Evolutionary conservation across 2,888 invertebrate species (phyloP).

Genomic region (Dynastes grantii): DNA sequence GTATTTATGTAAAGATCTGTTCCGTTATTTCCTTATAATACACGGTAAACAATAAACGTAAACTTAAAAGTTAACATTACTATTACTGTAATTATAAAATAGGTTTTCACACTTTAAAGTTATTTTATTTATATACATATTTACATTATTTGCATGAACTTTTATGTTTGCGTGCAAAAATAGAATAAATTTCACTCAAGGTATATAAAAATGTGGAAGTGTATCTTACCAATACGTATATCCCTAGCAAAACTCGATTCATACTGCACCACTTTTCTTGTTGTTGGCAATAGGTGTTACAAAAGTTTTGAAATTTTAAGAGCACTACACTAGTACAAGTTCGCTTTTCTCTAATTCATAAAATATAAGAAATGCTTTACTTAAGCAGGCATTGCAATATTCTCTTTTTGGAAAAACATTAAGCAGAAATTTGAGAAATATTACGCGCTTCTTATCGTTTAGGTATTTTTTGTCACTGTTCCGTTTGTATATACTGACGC

Average conservation of each 20-base stretch:
- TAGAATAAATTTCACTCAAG: background rate
- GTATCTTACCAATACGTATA: conserved; percentile 34
- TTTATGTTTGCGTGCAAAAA: background rate
- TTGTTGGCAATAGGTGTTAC: background rate
- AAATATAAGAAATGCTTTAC: background rate
- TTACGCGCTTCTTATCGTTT: background rate
- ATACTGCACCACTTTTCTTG: conserved; percentile 19
- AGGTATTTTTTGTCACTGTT: background rate
- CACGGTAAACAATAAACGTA: too few species aligned
- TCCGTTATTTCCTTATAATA: too few species aligned
- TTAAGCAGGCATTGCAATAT: background rate
- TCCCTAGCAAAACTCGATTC: conserved; percentile 17
- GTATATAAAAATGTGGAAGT: background rate
- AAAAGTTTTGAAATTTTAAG: conserved; percentile 4
- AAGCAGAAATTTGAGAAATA: background rate
- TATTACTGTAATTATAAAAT: too few species aligned
- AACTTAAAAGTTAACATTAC: too few species aligned
- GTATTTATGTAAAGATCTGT: too few species aligned
- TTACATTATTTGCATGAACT: background rate
- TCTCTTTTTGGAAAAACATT: too few species aligned
- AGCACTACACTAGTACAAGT: conserved; percentile 6
- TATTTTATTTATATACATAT: background rate
- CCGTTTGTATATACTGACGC: background rate
- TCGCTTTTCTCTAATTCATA: background rate
- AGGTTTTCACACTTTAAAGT: too few species aligned